Percentiles rank a stretch among this genome's conserved stretches.
These are phyloP conservation scores for Terebella lapidaria DNA, from an alignment of 2,888 invertebrate species.

Conservation along the genomic window DNA sequence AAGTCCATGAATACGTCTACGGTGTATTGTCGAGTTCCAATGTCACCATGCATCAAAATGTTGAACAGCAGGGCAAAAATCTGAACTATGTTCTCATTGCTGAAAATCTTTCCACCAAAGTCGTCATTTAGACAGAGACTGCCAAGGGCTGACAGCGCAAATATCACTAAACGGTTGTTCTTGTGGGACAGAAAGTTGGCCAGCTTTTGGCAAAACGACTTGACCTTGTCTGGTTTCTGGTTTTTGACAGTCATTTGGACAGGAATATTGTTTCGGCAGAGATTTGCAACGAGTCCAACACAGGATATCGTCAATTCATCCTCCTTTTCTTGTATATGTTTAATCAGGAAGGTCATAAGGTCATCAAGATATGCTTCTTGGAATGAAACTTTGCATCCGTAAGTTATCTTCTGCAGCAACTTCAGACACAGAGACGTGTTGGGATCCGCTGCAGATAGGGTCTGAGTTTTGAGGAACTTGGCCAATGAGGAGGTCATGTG, in stretches of 20 bases:
- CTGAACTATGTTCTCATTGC: conserved; percentile 47
- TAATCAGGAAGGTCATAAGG: conserved; percentile 18
- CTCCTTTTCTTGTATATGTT: conserved; percentile 9
- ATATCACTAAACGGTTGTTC: background rate
- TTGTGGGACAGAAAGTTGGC: background rate
- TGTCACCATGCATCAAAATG: conserved; percentile 47
- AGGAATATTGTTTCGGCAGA: conserved; percentile 40
- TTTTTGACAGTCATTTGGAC: conserved; percentile 41
- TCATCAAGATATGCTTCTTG: conserved; percentile 42
- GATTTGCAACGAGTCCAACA: conserved; percentile 43
- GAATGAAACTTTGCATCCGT: conserved; percentile 38
- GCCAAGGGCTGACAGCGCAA: background rate
- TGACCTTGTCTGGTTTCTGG: background rate
- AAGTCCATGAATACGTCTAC: conserved; percentile 52
- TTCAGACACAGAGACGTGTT: conserved; percentile 34
- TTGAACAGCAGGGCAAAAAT: conserved; percentile 54
- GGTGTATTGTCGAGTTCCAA: conserved; percentile 48
- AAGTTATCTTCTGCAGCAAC: conserved; percentile 43
- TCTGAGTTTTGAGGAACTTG: background rate
- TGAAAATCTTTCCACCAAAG: conserved; percentile 28
- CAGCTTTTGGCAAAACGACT: background rate
- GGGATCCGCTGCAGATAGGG: background rate
- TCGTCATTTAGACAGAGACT: conserved; percentile 1
- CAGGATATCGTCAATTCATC: conserved; percentile 33
- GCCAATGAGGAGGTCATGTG: background rate